phyloP scores from a whole-genome alignment of 2,113 vertebrate genomes.

The Enhydra lutris region DNA sequence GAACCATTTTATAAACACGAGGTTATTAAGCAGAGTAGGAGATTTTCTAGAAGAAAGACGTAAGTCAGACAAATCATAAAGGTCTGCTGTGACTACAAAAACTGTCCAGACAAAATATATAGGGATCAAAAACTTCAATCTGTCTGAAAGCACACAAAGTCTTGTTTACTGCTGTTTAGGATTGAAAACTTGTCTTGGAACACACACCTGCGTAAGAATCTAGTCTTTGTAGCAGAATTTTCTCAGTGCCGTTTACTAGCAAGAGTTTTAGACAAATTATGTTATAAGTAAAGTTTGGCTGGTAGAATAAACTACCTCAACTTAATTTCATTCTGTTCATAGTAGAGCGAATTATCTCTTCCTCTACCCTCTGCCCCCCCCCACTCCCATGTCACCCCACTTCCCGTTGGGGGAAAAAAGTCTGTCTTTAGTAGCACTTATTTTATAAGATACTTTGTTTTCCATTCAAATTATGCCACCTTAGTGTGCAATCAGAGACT shows the following conservation, averaged over 20 bases:
- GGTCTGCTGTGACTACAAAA: slow-evolving; percentile 44
- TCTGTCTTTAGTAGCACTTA: slow-evolving; percentile 43
- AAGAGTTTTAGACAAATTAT: slow-evolving; percentile 72
- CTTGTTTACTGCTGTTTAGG: slow-evolving; percentile 74
- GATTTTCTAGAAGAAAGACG: slow-evolving; percentile 53
- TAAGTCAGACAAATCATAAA: slow-evolving; percentile 38
- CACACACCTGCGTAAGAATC: slow-evolving; percentile 65
- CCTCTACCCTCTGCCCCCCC: background rate
- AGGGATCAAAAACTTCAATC: slow-evolving; percentile 76
- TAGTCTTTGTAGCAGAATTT: slow-evolving; percentile 42
- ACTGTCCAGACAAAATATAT: slow-evolving; percentile 50
- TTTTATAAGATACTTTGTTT: slow-evolving; percentile 54
- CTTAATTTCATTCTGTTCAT: slow-evolving; percentile 75
- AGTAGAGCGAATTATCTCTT: background rate
- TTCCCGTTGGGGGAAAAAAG: background rate
- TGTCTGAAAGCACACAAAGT: slow-evolving; percentile 74
- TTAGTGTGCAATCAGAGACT: slow-evolving; percentile 68
- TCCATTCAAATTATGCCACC: slow-evolving; percentile 60
- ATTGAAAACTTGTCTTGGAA: slow-evolving; percentile 64
- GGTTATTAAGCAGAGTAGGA: slow-evolving; percentile 32
- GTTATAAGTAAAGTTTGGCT: slow-evolving; percentile 71
- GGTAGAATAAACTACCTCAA: slow-evolving; percentile 85
- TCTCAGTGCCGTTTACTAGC: slow-evolving; percentile 67
- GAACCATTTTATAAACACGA: background rate
- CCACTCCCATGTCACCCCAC: background rate